These are phyloP conservation scores for Pollachius pollachius DNA, from an alignment of 2,113 vertebrate genomes.

Conservation along the genomic window DNA sequence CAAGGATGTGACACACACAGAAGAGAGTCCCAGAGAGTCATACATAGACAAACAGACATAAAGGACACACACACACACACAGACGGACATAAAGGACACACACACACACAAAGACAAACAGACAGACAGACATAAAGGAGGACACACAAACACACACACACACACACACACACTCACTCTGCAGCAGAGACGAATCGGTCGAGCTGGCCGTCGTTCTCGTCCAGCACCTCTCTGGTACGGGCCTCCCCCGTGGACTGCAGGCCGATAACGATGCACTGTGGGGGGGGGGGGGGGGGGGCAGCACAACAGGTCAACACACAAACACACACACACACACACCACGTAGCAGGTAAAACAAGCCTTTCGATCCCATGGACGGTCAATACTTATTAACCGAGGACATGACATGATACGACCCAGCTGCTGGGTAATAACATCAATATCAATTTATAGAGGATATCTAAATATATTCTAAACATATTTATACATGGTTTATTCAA, in stretches of 20 bases:
- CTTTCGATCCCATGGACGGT: too few species aligned
- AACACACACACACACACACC: neutral
- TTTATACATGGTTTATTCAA: too few species aligned
- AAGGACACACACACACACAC: slow-evolving; percentile 8
- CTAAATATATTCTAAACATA: too few species aligned
- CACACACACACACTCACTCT: slow-evolving; percentile 76
- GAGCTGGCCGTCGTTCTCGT: slow-evolving; percentile 89
- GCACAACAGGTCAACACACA: neutral
- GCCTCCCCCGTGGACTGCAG: slow-evolving; percentile 97
- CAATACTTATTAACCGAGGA: too few species aligned
- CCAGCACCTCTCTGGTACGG: slow-evolving; percentile 92
- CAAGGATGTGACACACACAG: too few species aligned
- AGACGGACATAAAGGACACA: neutral
- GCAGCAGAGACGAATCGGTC: slow-evolving; percentile 95
- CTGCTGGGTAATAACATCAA: too few species aligned
- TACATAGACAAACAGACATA: neutral
- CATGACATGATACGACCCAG: too few species aligned
- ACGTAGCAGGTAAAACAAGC: neutral
- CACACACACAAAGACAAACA: slow-evolving; percentile 10
- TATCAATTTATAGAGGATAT: too few species aligned
- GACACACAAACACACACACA: neutral
- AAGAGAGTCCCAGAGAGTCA: neutral
- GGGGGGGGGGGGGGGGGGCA: neutral
- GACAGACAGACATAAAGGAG: neutral
- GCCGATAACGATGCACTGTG: slow-evolving; percentile 92